Conservation (phyloP, 1,140 invertebrate genomes). For the Pseudachorutes palmiensis region DNA sequence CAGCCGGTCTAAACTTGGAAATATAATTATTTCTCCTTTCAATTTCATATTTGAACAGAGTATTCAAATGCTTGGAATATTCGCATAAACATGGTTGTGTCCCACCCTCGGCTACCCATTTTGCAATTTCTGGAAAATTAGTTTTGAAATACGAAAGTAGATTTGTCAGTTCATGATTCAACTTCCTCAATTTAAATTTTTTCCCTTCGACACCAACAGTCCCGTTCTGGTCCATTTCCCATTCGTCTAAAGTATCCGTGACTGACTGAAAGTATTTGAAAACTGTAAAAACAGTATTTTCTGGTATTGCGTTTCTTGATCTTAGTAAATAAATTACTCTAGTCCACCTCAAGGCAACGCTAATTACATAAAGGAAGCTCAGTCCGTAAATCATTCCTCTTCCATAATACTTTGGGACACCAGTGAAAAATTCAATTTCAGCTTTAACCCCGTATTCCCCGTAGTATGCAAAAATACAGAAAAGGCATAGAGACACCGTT, state of each 20-base stretch:
- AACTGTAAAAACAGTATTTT: slow-evolving; percentile 6
- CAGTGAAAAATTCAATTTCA: slow-evolving; percentile 2
- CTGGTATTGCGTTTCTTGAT: not conserved
- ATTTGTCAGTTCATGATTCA: not conserved
- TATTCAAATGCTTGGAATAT: not conserved
- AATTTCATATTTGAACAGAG: not conserved
- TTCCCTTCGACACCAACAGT: not conserved
- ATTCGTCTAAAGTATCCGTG: not conserved
- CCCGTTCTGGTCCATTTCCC: not conserved
- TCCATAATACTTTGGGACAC: not conserved
- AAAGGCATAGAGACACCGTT: not conserved
- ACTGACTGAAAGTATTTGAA: not conserved
- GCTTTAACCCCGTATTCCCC: slow-evolving; percentile 7
- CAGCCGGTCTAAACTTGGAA: not conserved
- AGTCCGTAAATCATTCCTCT: not conserved
- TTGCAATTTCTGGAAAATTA: slow-evolving; percentile 5
- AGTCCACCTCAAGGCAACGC: slow-evolving; percentile 2
- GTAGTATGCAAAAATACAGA: slow-evolving; percentile 5
- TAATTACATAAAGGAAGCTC: not conserved
- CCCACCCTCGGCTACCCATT: not conserved
- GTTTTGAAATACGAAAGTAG: not conserved
- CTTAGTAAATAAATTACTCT: slow-evolving; percentile 2
- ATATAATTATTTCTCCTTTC: not conserved
- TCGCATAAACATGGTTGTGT: not conserved
- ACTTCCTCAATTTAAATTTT: slow-evolving; percentile 6